phyloP scores from a whole-genome alignment of 2,888 invertebrate species.

The Latheticus oryzae region DNA sequence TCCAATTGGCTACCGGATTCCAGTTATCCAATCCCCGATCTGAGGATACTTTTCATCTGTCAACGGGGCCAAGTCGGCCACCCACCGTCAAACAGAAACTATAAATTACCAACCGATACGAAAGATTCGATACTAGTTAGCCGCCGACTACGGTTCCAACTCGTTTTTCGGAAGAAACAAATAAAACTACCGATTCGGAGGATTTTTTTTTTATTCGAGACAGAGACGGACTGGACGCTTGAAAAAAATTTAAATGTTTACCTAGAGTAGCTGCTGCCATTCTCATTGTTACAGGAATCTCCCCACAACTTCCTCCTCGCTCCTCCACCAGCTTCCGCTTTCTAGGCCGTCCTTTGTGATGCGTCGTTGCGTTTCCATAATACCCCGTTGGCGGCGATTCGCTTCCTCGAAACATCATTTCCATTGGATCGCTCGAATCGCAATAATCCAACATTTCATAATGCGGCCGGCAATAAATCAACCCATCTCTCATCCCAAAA shows the following conservation, averaged over 20 bases:
- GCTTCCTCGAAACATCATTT: slow-evolving; percentile 70
- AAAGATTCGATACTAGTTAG: slow-evolving; percentile 56
- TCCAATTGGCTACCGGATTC: slow-evolving; percentile 67
- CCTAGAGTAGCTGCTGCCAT: slow-evolving; percentile 78
- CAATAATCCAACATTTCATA: slow-evolving; percentile 76
- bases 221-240: too few species aligned
- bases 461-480: slow-evolving; percentile 81
- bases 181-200: slow-evolving; percentile 52
- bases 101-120: slow-evolving; percentile 64
- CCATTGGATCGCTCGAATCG: slow-evolving; percentile 71
- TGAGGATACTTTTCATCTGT: slow-evolving; percentile 67
- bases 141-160: slow-evolving; percentile 48
- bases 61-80: slow-evolving; percentile 63
- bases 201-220: slow-evolving; percentile 5
- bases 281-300: slow-evolving; percentile 77
- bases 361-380: slow-evolving; percentile 71
- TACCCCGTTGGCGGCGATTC: slow-evolving; percentile 76
- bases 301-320: slow-evolving; percentile 70
- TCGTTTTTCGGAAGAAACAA: slow-evolving; percentile 60
- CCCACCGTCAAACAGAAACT: slow-evolving; percentile 64
- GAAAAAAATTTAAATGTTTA: slow-evolving; percentile 64
- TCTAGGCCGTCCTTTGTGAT: slow-evolving; percentile 82
- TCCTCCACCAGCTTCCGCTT: slow-evolving; percentile 77
- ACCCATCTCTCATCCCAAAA: slow-evolving; percentile 87
- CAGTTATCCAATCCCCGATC: slow-evolving; percentile 66